phyloP scores from a whole-genome alignment of 35 echinoderm and acorn worm species.

The Apostichopus californicus region DNA sequence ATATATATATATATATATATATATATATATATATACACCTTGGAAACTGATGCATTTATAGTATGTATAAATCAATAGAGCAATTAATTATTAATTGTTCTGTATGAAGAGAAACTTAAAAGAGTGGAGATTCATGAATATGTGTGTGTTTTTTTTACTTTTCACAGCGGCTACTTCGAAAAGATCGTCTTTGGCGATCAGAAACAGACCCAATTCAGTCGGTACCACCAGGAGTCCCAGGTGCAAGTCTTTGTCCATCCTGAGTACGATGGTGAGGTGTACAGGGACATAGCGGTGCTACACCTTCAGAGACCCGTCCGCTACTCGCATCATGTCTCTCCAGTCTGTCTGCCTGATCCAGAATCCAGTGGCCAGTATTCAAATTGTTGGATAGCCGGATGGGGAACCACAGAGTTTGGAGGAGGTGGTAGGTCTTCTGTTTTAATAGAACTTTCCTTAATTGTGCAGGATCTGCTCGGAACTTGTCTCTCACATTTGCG shows the following conservation, averaged over 20 bases:
- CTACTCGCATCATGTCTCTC: conserved; percentile 49
- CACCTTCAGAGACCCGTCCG: conserved; percentile 55
- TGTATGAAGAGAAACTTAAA: too few relatives aligned
- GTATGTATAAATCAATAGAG: too few relatives aligned
- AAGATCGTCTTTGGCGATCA: conserved; percentile 25
- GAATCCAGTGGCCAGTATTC: conserved; percentile 7
- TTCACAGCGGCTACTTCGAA: neutral
- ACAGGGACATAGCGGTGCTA: conserved; percentile 77
- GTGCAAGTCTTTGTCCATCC: conserved; percentile 11
- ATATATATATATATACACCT: too few relatives aligned
- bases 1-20: too few relatives aligned
- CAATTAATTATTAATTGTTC: too few relatives aligned
- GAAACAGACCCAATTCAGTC: neutral
- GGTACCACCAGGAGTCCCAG: conserved; percentile 10
- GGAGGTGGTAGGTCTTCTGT: neutral
- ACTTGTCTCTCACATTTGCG: too few relatives aligned
- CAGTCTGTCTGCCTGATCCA: conserved; percentile 62
- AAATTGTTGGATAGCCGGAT: conserved; percentile 87
- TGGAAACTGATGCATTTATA: too few relatives aligned
- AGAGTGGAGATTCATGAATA: neutral
- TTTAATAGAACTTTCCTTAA: too few relatives aligned
- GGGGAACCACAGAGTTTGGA: conserved; percentile 76
- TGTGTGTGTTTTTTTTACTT: neutral
- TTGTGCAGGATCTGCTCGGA: too few relatives aligned
- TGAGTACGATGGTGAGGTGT: conserved; percentile 6